Base-by-base conservation (phyloP, 2,797 vertebrate genomes). In the Hozukius guyotensis region DNA sequence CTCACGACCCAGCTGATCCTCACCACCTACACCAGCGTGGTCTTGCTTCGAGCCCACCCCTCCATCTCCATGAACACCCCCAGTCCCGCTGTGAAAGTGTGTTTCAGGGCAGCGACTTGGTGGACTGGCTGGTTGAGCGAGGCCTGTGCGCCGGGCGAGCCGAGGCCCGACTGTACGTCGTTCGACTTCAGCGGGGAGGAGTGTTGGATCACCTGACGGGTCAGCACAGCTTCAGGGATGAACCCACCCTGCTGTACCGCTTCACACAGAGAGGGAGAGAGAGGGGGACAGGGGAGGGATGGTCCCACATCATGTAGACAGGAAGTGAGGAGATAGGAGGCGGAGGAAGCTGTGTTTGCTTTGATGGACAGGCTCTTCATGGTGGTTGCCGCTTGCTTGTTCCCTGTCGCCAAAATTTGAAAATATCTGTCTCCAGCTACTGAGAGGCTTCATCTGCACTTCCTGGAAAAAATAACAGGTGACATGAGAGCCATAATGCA, bases 41-140 rank as follows among this genome's bases (percentile, higher is more conserved):
- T 42, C 55, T 11, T 6, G 11, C 60, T 46, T 52, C 36, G 0
- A 32, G 12, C 59, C 24, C 57, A 11, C 31, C 75, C 32, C 38
- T 42, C 13, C 56, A 5, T 49, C 64, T 14, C 12, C 61, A 31
- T n/a, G 78, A 20, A 1, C 69, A 9, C 12, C 27, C 72, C 20
- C 72, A 10, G 65, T 13, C 70, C 57, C 32, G 0, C 14, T 18
- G 10, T 0, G 27, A 75, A n/a, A 25, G 46, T 2, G 76, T 36
- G 29, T 97, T 98, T 91, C 93, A 85, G 84, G 96, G 96, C 92
- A 96, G 95, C 34, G 95, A 97, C 86, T 90, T 99, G 93, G 96
- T 97, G 87, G 96, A 94, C 92, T 98, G 97, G 97, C 95, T 98
- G 13, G 74, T 97, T 8, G 93, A 95, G 86, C 94, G 95, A 0